Conservation (phyloP, 2,888 invertebrate genomes). For the Drosophila flavopinicola region DNA sequence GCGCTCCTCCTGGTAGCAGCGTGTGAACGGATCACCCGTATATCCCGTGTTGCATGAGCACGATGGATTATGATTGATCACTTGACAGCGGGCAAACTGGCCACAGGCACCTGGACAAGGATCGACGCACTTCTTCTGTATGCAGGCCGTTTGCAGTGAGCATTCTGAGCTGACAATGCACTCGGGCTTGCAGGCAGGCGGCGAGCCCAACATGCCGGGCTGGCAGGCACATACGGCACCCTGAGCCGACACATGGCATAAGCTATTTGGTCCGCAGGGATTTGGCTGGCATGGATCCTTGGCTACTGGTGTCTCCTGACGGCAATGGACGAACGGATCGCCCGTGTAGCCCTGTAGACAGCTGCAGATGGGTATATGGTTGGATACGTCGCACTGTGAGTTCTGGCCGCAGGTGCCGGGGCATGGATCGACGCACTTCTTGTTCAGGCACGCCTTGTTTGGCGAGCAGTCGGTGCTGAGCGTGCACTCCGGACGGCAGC, state of each 20-base stretch:
- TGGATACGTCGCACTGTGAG: constrained; percentile 92
- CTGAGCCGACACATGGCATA: constrained; percentile 86
- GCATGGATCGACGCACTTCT: constrained; percentile 94
- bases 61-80: constrained; percentile 91
- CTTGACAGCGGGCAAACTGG: constrained; percentile 89
- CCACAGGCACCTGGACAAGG: constrained; percentile 91
- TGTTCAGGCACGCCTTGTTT: constrained; percentile 91
- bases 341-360: constrained; percentile 91
- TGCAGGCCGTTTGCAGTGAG: constrained; percentile 89
- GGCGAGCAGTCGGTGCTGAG: constrained; percentile 92
- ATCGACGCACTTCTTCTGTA: constrained; percentile 90
- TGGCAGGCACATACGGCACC: constrained; percentile 92
- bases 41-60: constrained; percentile 89
- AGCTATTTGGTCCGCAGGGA: constrained; percentile 85
- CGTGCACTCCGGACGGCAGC: constrained; percentile 94
- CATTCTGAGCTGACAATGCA: constrained; percentile 92
- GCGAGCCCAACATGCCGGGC: constrained; percentile 88
- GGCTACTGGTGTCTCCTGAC: constrained; percentile 83
- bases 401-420: constrained; percentile 93
- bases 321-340: constrained; percentile 90
- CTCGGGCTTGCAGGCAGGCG: constrained; percentile 91
- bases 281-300: constrained; percentile 85
- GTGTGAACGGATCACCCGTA: constrained; percentile 90
- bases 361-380: constrained; percentile 92
- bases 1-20: constrained; percentile 85